These are phyloP conservation scores for Neoniphon sammara DNA, from an alignment of 2,797 vertebrate species.

Conservation along the genomic window DNA sequence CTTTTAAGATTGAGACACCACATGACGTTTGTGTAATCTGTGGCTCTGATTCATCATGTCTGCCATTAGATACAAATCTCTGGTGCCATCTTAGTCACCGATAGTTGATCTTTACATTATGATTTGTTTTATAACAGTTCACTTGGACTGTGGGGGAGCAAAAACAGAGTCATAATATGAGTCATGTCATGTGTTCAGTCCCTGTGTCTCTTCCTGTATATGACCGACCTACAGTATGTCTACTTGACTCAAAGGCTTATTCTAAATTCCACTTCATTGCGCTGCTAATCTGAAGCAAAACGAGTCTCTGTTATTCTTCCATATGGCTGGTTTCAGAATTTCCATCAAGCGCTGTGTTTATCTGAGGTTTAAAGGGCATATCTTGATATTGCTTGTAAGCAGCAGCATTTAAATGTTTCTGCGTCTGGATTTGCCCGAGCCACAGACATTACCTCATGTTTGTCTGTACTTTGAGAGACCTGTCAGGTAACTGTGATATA, in stretches of 20 bases:
- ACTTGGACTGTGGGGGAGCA: not conserved
- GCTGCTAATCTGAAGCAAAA: conserved; percentile 56
- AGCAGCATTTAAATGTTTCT: not conserved
- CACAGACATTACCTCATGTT: not conserved
- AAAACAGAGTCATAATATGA: conserved; percentile 7
- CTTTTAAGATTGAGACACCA: not conserved
- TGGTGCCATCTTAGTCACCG: not conserved
- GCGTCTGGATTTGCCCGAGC: not conserved
- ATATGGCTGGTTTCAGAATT: not conserved
- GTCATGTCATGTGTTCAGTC: conserved; percentile 7
- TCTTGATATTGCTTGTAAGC: conserved; percentile 9
- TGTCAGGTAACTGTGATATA: not conserved
- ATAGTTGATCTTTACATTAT: conserved; percentile 17
- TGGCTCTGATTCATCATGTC: not conserved
- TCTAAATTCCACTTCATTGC: conserved; percentile 62
- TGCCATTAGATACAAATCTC: not conserved
- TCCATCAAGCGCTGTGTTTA: not conserved
- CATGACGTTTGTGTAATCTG: not conserved
- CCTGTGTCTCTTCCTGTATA: conserved; percentile 9
- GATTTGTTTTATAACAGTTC: conserved; percentile 11
- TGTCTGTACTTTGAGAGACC: not conserved
- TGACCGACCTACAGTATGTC: conserved; percentile 1
- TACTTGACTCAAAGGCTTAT: conserved; percentile 49
- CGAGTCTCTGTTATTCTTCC: conserved; percentile 15
- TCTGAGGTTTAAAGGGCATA: conserved; percentile 6